These are phyloP conservation scores for Tyrannus savana DNA, from an alignment of 2,113 vertebrate species.

Conservation along the genomic window DNA sequence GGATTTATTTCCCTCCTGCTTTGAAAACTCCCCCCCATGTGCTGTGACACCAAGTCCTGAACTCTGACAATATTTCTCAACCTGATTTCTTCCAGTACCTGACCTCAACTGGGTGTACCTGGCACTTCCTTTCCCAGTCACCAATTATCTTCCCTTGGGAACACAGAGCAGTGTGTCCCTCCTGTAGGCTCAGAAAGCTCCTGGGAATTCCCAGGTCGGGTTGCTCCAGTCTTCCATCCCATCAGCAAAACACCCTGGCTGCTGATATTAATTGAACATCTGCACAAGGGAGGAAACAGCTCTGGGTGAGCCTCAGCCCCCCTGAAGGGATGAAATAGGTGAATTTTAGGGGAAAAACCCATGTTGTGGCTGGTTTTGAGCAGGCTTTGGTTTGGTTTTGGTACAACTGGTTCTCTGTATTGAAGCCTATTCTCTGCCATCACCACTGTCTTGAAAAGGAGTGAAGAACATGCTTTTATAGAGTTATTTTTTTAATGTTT, in stretches of 20 bases:
- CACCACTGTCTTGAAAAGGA: neutral
- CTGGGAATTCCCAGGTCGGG: neutral
- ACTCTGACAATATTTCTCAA: neutral
- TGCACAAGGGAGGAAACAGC: neutral
- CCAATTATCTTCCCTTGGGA: neutral
- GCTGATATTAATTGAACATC: neutral
- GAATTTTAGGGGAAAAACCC: neutral
- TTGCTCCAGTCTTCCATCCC: neutral
- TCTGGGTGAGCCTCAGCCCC: neutral
- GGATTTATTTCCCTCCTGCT: neutral
- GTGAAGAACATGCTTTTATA: neutral
- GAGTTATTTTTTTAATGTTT: conserved; percentile 29
- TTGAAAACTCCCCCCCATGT: neutral
- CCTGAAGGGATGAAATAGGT: neutral
- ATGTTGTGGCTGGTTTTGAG: neutral
- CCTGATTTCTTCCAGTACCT: neutral
- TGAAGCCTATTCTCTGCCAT: neutral
- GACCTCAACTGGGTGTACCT: neutral
- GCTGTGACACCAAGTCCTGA: neutral
- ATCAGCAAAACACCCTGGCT: neutral
- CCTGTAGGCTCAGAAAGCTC: neutral
- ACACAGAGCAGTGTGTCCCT: neutral
- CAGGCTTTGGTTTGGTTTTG: neutral
- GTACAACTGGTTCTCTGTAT: rapidly evolving
- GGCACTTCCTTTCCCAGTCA: neutral